Base-by-base conservation (phyloP, 2,888 invertebrate species). In the Cephus nigrinus region DNA sequence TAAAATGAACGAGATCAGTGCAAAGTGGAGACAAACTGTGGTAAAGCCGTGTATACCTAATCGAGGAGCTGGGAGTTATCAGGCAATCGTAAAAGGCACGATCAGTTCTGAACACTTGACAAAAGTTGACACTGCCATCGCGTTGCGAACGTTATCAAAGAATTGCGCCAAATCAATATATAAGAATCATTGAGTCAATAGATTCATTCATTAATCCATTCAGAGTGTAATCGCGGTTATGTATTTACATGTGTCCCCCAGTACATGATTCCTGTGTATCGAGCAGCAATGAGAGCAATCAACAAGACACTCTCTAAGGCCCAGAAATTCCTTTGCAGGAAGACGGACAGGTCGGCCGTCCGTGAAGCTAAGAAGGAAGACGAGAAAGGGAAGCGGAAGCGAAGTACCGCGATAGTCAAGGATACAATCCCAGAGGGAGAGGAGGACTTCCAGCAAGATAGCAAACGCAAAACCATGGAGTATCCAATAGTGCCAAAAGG, bases 401-500 rank as follows among this genome's bases (percentile, higher is more conserved):
- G 84, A 30, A 32, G 74, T 32, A 74, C 33, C 74, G 33, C 32
- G 12, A 33, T 71, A 31, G 71, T 71, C 71, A 71, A 33, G 71
- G 71, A 71, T 15, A 33, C 71, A 15, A 71, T 71, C 31, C 71
- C 71, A 15, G 71, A 71, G 71, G 71, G 35, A 12, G 69, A 73
- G 32, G 69, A 72, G 23, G 55, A 75, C 31, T 34, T n/a, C 2
- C 69, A 12, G n/a, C 75, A 78, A 11, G n/a, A 79, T 23, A 36
- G 1, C 30, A 76, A 76, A 31, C 40, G 78, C 31, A 78, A 75
- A 72, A 82, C 79, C 55, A 90, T 88, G 88, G 90, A 89, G 75
- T 81, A 85, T 71, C 80, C 83, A 69, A 69, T 84, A 74, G 73
- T 84, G n/a, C 77, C 84, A 36, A 91, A 88, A 86, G 87, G 88